Base-by-base conservation (phyloP, 2,888 invertebrate species). In the Pachymerium ferrugineum region DNA sequence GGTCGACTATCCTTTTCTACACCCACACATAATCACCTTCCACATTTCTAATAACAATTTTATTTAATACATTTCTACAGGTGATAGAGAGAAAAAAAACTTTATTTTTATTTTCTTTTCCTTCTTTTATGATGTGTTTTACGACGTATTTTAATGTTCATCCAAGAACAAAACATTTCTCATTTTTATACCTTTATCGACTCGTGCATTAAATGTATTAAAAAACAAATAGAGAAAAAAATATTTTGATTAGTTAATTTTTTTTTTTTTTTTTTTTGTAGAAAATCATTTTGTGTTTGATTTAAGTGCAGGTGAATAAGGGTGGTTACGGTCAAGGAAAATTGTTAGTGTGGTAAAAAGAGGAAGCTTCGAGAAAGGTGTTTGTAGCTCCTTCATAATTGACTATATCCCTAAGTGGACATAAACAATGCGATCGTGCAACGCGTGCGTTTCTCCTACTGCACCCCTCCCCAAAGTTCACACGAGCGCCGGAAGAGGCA, bases 351-450 rank as follows among this genome's bases (percentile, higher is more conserved):
- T 54, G 54, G 54, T 54, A 22, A 54, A 54, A 54, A 54, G 54
- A 54, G 54, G 54, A 54, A 54, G 54, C 54, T 54, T 54, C 22
- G 54, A 25, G 28, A 47, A 54, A 54, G 54, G 54, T 54, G 54
- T 54, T 54, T 25, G 54, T 28, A 54, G 54, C 54, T 54, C 22
- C 54, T 28, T 54, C 54, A 25, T 54, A 54, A 54, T 54, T 54
- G 54, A 28, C 54, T 25, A 54, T 28, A 28, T 54, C 54, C 54
- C 54, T 54, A 54, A 54, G 54, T 54, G 54, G 54, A 54, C 54
- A 54, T 54, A 54, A 54, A 54, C 54, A 54, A 54, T 54, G 54
- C 54, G 54, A 54, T 54, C 54, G 54, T 54, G 54, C 54, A 54
- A 54, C 54, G 54, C 54, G 54, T 54, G 54, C 54, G 54, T 54